Evolutionary conservation across 2,797 vertebrate species (phyloP), one percentile per base, ranked within the genome.

Genomic region (Sebastes oblongus): DNA sequence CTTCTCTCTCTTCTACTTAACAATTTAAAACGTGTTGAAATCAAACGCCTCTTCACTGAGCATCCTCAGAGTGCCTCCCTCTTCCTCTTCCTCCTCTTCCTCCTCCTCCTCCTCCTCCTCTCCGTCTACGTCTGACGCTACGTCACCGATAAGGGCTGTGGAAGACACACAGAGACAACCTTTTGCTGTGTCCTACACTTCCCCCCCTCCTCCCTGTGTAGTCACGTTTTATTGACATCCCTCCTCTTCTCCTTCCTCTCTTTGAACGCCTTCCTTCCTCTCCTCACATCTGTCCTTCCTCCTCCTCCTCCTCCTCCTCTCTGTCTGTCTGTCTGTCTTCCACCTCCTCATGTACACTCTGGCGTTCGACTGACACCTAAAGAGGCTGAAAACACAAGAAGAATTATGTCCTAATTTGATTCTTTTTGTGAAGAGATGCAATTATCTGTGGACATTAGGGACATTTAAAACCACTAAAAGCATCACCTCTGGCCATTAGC

Each of bases 171-270:
- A 50, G 60, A 46, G 75, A 72, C 46, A 72, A 30, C 66, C 54
- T 73, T 70, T 65, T 66, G 24, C 67, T 75, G 56, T 66, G 78
- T 78, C 58, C 39, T 74, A 42, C 68, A 22, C 73, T 16, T 6
- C 39, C 60, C 60, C 66, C 75, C 82, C 24, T 73, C 82, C 81
- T 75, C 71, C 74, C 66, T 13, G 3, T 67, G 58, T 6, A 7
- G 59, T 84, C 75, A 82, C 60, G 14, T 89, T 89, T 91, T 77
- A 87, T 82, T 91, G 78, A 64, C 76, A 78, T 75, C 66, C 61
- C 8, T 54, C 77, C 55, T 74, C 54, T 70, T 14, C 25, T 12
- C 66, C 14, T 58, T n/a, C n/a, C 16, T 34, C 25, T 72, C 52
- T 72, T 78, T 80, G 59, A 79, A 61, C 1, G 9, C 16, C 55